Evolutionary conservation across 2,888 invertebrate genomes (phyloP).

Genomic region (Catocala fraxini): DNA sequence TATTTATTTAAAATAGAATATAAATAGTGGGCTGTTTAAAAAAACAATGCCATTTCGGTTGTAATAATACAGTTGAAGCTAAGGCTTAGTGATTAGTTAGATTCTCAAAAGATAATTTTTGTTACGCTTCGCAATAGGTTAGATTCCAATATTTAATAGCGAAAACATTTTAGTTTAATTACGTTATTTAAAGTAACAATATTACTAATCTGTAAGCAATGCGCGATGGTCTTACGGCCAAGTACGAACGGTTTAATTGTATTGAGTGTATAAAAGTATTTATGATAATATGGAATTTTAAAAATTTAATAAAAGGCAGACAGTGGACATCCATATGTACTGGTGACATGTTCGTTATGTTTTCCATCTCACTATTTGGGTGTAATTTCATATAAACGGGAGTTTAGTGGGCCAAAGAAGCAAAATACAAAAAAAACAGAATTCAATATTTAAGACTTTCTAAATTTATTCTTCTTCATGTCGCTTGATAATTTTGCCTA

Average conservation of each 20-base stretch:
- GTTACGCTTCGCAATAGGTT: conserved; percentile 79
- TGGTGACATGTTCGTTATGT: conserved; percentile 59
- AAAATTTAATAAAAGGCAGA: conserved; percentile 64
- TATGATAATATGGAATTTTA: conserved; percentile 65
- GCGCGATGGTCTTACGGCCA: conserved; percentile 48
- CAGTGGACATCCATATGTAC: conserved; percentile 61
- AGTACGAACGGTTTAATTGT: conserved; percentile 62
- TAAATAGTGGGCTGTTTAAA: conserved; percentile 47
- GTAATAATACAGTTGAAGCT: conserved; percentile 64
- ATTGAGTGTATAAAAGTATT: conserved; percentile 68
- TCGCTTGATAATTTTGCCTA: background rate
- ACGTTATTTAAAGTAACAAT: conserved; percentile 55
- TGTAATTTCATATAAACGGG: conserved; percentile 35
- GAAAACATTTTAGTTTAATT: conserved; percentile 70
- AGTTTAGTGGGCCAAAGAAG: conserved; percentile 24
- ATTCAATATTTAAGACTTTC: too few relatives aligned
- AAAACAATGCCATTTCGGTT: conserved; percentile 65
- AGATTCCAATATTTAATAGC: conserved; percentile 72
- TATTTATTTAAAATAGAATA: conserved; percentile 46
- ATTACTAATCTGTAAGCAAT: conserved; percentile 53
- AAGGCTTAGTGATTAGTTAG: conserved; percentile 81
- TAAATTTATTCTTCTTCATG: too few relatives aligned
- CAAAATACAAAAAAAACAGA: background rate
- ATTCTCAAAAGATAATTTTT: conserved; percentile 77
- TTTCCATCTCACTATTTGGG: conserved; percentile 55